Evolutionary conservation across 2,113 vertebrate species (phyloP).

Genomic region (Calidris pygmaea): DNA sequence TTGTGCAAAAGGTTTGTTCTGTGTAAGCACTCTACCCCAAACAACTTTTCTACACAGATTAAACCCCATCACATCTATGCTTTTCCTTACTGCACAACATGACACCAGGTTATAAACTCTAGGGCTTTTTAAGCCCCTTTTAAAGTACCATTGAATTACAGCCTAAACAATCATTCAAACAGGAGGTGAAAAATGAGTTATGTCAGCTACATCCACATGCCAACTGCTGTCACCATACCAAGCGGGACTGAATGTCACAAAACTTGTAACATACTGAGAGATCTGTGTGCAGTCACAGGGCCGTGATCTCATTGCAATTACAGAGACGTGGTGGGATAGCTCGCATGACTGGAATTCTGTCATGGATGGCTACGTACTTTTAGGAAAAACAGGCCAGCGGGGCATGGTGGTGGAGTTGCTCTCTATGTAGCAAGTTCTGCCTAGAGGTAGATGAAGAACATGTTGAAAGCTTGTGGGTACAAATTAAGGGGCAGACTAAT

Average conservation of each 20-base stretch:
- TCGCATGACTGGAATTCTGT: too few relatives aligned
- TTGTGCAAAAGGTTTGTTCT: neutral
- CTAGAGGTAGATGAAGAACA: too few relatives aligned
- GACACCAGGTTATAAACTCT: neutral
- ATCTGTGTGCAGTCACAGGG: too few relatives aligned
- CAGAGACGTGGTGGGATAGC: too few relatives aligned
- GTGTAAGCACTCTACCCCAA: neutral
- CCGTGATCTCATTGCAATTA: too few relatives aligned
- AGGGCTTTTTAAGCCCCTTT: neutral
- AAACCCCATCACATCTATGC: neutral
- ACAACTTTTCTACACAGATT: rapidly evolving
- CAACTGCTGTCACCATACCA: neutral
- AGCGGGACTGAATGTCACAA: neutral
- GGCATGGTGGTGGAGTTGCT: too few relatives aligned
- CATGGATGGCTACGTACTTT: too few relatives aligned
- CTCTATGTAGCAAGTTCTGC: too few relatives aligned
- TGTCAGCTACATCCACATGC: neutral
- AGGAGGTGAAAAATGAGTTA: neutral
- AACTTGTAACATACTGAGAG: neutral
- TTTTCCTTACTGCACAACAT: neutral
- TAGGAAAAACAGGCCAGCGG: too few relatives aligned
- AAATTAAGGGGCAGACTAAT: too few relatives aligned
- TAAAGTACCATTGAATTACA: neutral
- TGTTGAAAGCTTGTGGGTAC: too few relatives aligned
- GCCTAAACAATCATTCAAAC: neutral